phyloP scores from a whole-genome alignment of 1,140 invertebrate genomes.

The Drosophila parvula region DNA sequence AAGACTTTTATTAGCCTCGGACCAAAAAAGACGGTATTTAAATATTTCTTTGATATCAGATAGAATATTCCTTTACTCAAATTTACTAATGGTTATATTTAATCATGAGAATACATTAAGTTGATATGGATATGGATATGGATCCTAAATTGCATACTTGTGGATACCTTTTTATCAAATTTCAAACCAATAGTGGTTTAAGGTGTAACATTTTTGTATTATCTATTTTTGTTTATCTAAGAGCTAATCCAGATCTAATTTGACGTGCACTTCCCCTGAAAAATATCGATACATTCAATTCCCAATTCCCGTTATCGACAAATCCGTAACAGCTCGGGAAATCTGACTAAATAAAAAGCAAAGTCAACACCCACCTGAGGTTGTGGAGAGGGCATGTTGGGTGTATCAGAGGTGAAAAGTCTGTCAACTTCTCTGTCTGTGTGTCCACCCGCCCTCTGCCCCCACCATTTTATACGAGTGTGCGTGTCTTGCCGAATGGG shows the following conservation, averaged over 20 bases:
- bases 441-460: conserved; percentile 39
- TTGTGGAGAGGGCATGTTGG: conserved; percentile 2
- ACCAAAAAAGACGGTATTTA: too few relatives aligned
- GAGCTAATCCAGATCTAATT: not conserved
- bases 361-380: conserved; percentile 58
- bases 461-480: conserved; percentile 22
- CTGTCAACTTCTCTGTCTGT: conserved; percentile 41
- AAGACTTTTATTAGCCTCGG: too few relatives aligned
- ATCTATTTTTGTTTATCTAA: not conserved
- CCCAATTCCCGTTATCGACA: conserved; percentile 12
- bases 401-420: conserved; percentile 33
- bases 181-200: too few relatives aligned
- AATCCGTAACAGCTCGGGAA: conserved; percentile 21
- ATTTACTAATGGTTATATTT: too few relatives aligned
- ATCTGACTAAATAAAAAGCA: conserved; percentile 55
- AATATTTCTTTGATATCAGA: too few relatives aligned
- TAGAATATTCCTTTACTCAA: too few relatives aligned
- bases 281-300: not conserved
- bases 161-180: too few relatives aligned
- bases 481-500: conserved; percentile 53
- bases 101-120: too few relatives aligned
- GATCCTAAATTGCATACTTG: too few relatives aligned
- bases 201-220: not conserved
- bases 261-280: not conserved
- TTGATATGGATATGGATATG: too few relatives aligned